Evolutionary conservation across 2,888 invertebrate genomes (phyloP), one percentile per base, ranked within the genome.

Genomic region (Cheilosia grossa): DNA sequence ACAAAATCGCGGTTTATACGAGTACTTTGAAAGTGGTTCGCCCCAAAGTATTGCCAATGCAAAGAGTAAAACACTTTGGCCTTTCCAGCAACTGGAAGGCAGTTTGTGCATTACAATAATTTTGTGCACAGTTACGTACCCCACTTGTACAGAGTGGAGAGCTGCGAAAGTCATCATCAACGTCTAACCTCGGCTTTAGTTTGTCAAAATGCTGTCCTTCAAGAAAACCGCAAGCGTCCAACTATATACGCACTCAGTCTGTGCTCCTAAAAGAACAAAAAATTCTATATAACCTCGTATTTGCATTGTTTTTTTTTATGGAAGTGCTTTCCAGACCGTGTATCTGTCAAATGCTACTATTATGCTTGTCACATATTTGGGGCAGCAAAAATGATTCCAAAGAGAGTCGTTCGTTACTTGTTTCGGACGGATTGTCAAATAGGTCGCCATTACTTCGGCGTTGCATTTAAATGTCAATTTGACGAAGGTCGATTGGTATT

Each of bases 401-500:
- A 64, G 42, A 42, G 51, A 66, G 66, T 44, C 9, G 9, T 47
- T 47, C 7, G 30, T 30, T 44, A 61, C 24, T 19, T 42, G 67
- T 40, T 61, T 69, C 30, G 77, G 69, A 17, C 37, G 63, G 63
- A 15, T 69, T 69, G 54, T 54, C 54, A 69, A 61, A 13, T 61
- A 44, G 78, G 78, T 67, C 42, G 53, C 42, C 44, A 47, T 27
- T 59, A 27, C 37, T 37, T 4, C 13, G 37, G 37, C 54, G 73
- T 56, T 33, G 13, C 33, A 40, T 58, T 59, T 19, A 75, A 66
- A 61, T 69, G 61, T 44, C 59, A 44, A 27, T 40, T 9, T 10
- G 21, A 4, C 21, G 69, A 83, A 83, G 82, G 82, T 74, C 53
- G 79, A 44, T 78, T 53, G 78, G 17, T 79, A 33, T 54, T 73